A percentile compares a stretch with the other conserved stretches of the same genome.
phyloP scores from a whole-genome alignment of 1,140 invertebrate species.

The Caenorhabditis latens region DNA sequence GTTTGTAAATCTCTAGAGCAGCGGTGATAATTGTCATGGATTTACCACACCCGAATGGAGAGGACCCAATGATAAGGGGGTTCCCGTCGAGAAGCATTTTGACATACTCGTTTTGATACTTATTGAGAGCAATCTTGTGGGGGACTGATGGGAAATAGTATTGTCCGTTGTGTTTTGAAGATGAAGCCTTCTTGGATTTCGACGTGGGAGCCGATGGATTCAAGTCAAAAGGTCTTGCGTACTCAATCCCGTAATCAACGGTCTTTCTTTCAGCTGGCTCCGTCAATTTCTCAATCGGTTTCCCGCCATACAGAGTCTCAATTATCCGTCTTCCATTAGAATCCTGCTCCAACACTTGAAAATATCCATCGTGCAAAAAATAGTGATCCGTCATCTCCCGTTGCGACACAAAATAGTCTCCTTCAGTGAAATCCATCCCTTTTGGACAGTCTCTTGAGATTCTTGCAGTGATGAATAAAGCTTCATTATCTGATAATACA shows the following conservation, averaged over 20 bases:
- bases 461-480: background rate
- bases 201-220: too few species aligned
- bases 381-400: background rate
- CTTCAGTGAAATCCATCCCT: background rate
- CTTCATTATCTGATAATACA: background rate
- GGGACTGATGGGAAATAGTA: constrained; percentile 22
- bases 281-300: background rate
- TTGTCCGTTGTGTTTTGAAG: background rate
- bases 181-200: too few species aligned
- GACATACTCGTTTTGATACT: constrained; percentile 18
- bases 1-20: constrained; percentile 12
- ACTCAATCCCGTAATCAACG: too few species aligned
- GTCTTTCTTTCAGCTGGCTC: too few species aligned
- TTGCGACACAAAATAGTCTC: constrained; percentile 6
- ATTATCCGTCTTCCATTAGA: constrained; percentile 36
- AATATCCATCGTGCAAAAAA: background rate
- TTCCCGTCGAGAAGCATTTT: constrained; percentile 29
- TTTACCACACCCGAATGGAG: constrained; percentile 38
- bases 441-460: background rate
- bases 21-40: constrained; percentile 42
- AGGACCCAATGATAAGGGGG: constrained; percentile 11
- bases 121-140: background rate
- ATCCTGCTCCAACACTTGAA: background rate
- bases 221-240: too few species aligned
- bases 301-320: constrained; percentile 16